Evolutionary conservation across 2,888 invertebrate genomes (phyloP).

Genomic region (Drosophila mimica): DNA sequence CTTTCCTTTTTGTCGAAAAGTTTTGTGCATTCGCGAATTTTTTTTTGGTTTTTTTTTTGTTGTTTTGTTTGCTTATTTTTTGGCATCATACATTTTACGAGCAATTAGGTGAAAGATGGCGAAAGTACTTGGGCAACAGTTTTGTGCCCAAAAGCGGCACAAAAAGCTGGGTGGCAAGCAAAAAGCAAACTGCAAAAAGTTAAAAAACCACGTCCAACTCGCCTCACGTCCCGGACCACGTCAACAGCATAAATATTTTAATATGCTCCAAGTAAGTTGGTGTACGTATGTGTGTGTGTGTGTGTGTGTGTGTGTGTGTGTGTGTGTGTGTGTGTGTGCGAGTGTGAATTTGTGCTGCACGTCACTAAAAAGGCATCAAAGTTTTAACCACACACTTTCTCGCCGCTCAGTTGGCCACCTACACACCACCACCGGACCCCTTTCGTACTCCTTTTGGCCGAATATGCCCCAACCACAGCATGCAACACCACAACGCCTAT

Average conservation of each 20-base stretch:
- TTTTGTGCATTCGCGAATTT: conserved; percentile 29
- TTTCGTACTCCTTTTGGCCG: neutral
- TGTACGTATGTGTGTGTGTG: conserved; percentile 3
- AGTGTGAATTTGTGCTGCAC: conserved; percentile 57
- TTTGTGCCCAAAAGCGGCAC: conserved; percentile 44
- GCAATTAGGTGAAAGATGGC: conserved; percentile 75
- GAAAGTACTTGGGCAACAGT: conserved; percentile 63
- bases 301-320: conserved; percentile 39
- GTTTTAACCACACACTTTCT: conserved; percentile 74
- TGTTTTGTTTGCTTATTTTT: conserved; percentile 36
- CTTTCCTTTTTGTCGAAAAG: conserved; percentile 27
- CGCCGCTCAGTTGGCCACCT: conserved; percentile 12
- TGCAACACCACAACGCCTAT: neutral
- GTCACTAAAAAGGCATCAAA: conserved; percentile 79
- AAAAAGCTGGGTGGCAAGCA: conserved; percentile 20
- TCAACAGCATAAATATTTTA: conserved; percentile 70
- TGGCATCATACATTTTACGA: conserved; percentile 66
- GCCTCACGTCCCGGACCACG: conserved; percentile 9
- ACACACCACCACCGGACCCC: neutral
- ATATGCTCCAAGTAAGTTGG: conserved; percentile 63
- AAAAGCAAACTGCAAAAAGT: conserved; percentile 46
- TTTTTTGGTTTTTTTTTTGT: neutral
- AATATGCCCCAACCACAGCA: neutral
- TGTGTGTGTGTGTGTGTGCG: conserved; percentile 41
- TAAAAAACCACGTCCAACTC: conserved; percentile 20